Conservation (phyloP, 2,888 invertebrate species). For the Athalia circularis region DNA sequence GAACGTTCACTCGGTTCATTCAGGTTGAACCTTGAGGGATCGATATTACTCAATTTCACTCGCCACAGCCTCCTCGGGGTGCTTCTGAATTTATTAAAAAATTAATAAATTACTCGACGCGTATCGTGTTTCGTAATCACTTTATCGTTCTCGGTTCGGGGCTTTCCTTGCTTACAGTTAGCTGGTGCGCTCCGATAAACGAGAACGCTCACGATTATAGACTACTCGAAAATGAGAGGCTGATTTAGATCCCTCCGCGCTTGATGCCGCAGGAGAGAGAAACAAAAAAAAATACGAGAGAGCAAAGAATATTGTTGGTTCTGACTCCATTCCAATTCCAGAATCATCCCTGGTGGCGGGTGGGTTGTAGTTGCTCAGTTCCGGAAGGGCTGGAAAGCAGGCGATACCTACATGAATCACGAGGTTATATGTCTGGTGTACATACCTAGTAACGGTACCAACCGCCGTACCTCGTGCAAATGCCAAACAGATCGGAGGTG, state of each 20-base stretch:
- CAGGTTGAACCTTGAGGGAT: not conserved
- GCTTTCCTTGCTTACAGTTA: slow-evolving; percentile 9
- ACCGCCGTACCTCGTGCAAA: slow-evolving; percentile 21
- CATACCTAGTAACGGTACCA: slow-evolving; percentile 25
- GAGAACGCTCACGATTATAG: not conserved
- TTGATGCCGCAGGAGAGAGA: not conserved
- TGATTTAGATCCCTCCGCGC: not conserved
- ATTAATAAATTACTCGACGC: slow-evolving; percentile 25
- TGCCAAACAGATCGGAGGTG: slow-evolving; percentile 34
- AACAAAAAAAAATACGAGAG: not conserved
- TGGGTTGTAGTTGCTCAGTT: slow-evolving; percentile 9
- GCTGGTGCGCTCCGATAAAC: not conserved
- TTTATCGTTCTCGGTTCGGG: slow-evolving; percentile 28
- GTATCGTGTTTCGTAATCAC: slow-evolving; percentile 32
- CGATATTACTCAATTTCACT: slow-evolving; percentile 26
- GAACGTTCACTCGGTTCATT: not conserved
- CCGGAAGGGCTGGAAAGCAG: slow-evolving; percentile 17
- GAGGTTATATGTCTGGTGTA: not conserved
- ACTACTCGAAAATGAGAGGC: slow-evolving; percentile 7
- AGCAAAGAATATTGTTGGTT: slow-evolving; percentile 2
- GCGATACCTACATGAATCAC: not conserved
- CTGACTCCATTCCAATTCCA: not conserved
- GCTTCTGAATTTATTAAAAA: slow-evolving; percentile 24
- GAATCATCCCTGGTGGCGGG: slow-evolving; percentile 1
- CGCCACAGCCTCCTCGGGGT: slow-evolving; percentile 2